These are phyloP conservation scores for Labeo calbasu DNA, from an alignment of 2,797 vertebrate species.

Conservation along the genomic window DNA sequence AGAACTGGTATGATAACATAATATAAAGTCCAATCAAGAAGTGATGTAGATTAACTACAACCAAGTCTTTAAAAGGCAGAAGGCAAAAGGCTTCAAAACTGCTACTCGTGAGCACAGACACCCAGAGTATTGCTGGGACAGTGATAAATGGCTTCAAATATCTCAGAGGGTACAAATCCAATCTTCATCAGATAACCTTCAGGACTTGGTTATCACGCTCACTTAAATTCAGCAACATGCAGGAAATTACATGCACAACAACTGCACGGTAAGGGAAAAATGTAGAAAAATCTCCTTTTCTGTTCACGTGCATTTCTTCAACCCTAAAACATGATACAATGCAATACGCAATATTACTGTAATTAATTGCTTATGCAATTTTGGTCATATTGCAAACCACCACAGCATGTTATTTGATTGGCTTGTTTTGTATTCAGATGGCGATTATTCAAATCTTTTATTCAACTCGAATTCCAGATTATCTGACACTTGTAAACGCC, in stretches of 20 bases:
- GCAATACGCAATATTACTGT: too few species aligned
- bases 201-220: slow-evolving; percentile 17
- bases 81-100: not conserved
- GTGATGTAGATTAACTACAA: not conserved
- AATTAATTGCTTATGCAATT: not conserved
- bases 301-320: not conserved
- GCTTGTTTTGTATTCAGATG: not conserved
- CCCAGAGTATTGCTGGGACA: slow-evolving; percentile 12
- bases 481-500: slow-evolving; percentile 15
- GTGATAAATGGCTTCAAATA: slow-evolving; percentile 25
- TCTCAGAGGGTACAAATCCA: not conserved
- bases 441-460: slow-evolving; percentile 19
- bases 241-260: slow-evolving; percentile 3
- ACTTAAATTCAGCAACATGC: slow-evolving; percentile 18
- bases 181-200: slow-evolving; percentile 44
- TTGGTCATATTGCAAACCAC: not conserved
- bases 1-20: not conserved
- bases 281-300: not conserved
- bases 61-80: not conserved
- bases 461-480: slow-evolving; percentile 6
- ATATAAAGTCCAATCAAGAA: not conserved
- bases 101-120: not conserved
- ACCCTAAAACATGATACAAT: not conserved
- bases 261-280: not conserved
- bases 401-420: not conserved